Percentiles rank a stretch among this genome's conserved stretches.
Conservation (phyloP, 2,888 invertebrate genomes). For the Petrolisthes cinctipes region DNA sequence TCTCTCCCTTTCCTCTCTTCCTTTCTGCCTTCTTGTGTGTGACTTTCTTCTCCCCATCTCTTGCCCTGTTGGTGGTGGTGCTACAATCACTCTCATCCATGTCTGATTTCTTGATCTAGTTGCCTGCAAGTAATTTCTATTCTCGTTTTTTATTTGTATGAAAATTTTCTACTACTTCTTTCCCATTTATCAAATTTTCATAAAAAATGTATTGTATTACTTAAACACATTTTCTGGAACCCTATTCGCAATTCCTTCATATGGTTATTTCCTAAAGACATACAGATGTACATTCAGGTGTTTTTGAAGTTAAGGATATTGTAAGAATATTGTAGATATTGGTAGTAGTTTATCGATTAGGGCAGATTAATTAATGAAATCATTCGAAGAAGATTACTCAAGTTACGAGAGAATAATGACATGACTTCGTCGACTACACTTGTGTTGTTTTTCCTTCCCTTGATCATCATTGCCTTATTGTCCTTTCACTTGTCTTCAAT, state of each 20-base stretch:
- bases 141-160: not conserved
- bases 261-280: not conserved
- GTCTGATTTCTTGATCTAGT: not conserved
- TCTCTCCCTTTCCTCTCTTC: slow-evolving; percentile 1
- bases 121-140: not conserved
- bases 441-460: no score
- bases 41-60: not conserved
- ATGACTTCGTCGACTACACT: no score
- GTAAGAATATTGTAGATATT: no score
- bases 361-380: no score
- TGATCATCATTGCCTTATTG: no score
- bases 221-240: not conserved
- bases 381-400: no score
- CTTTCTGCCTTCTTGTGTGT: not conserved
- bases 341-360: no score
- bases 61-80: not conserved
- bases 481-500: no score
- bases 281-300: no score
- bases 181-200: not conserved
- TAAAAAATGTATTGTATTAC: slow-evolving; percentile 11
- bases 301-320: no score
- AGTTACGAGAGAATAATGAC: no score
- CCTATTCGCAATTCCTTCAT: not conserved
- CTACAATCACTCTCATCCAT: no score
- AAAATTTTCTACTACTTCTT: not conserved